A percentile compares a stretch with the other conserved stretches of the same genome.
Conservation (phyloP, 2,113 vertebrate genomes). For the Elephas maximus region DNA sequence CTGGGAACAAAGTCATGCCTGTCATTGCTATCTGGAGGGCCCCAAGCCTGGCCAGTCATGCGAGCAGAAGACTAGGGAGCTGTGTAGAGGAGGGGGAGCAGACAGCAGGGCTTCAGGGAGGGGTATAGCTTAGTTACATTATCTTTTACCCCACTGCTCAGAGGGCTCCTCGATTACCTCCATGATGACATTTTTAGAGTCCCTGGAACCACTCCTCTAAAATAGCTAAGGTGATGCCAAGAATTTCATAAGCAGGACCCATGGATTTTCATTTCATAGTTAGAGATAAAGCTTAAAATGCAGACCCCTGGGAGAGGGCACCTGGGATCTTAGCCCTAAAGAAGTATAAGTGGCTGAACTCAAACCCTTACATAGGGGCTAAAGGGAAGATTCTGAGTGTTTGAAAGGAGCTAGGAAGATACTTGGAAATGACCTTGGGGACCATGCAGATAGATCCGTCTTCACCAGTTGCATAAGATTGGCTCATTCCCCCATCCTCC, state of each 20-base stretch:
- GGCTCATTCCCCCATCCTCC: not conserved
- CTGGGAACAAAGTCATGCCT: not conserved
- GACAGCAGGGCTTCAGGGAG: not conserved
- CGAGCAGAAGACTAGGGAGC: not conserved
- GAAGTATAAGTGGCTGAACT: not conserved
- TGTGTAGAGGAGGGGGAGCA: not conserved
- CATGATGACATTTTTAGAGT: not conserved
- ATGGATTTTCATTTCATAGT: not conserved
- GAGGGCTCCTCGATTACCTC: not conserved
- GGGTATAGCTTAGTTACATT: not conserved
- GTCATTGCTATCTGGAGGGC: not conserved
- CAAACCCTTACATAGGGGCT: not conserved
- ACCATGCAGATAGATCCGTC: not conserved
- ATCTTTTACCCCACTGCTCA: not conserved
- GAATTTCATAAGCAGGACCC: not conserved
- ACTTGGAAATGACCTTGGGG: not conserved
- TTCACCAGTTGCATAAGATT: not conserved
- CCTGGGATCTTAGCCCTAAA: not conserved
- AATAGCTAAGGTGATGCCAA: not conserved
- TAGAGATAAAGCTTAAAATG: not conserved
- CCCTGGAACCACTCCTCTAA: not conserved
- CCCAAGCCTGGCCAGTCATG: not conserved
- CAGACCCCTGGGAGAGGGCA: not conserved
- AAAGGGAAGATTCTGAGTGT: not conserved
- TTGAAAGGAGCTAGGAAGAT: not conserved